Base-by-base conservation (phyloP, 2,888 invertebrate species). In the Sceliomorpha sp. region DNA sequence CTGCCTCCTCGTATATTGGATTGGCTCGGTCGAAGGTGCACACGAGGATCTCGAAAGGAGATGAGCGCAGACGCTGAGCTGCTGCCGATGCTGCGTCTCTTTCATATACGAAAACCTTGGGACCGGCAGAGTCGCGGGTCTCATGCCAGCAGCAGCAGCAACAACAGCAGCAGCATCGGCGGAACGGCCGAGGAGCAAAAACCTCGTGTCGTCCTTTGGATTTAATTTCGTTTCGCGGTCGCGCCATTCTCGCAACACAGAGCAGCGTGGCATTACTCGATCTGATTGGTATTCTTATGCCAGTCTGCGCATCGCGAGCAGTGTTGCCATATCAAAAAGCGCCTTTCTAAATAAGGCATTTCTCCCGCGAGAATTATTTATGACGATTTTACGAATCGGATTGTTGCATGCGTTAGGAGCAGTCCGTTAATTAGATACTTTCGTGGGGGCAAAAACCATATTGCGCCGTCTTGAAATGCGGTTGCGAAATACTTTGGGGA, bases 201-300 rank as follows among this genome's bases (percentile, higher is more conserved):
- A 67, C 36, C 36, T 32, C 64, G 68, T 59, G 63, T 62, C 48
- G 60, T 67, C 55, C 45, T 63, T 59, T 47, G 42, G 58, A 63
- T 67, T 71, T 71, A 67, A 71, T 71, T 71, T 71, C 42, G 55
- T 58, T 63, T 26, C 59, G 67, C 51, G 59, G 58, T 66, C 62
- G 62, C 66, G 62, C 42, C 48, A 53, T 59, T 63, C 69, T 59
- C 32, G 70, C 60, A 56, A 66, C 62, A 67, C 15, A 47, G 5
- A 48, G 39, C 45, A 37, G 44, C 15, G 50, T 34, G 26, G 59
- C 55, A 59, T 60, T 34, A 47, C 51, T 50, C 62, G 53, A 42
- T 48, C 59, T 44, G 63, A 63, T 70, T 70, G 69, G 63, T 70
- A 70, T 70, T 70, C 69, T 59, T 59, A 63, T 59, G 62, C 50